Evolutionary conservation across 1,140 invertebrate species (phyloP), one percentile per base, ranked within the genome.

Genomic region (Gerris buenoi): DNA sequence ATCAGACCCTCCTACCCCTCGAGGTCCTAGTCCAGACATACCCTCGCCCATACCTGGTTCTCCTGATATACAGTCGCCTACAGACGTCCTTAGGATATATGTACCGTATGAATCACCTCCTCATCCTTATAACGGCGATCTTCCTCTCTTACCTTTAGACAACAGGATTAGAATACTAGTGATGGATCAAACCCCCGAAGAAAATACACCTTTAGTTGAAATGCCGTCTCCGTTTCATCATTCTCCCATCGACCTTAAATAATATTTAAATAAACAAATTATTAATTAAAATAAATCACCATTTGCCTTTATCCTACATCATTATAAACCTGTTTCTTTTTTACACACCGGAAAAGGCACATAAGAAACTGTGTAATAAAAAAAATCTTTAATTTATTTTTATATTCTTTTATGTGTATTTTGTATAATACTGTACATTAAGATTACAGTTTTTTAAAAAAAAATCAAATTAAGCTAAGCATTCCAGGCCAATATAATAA

Each of bases 41-140:
- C 23, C 84, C 81, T 60, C 82, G 81, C 13, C 58, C 15, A 18
- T 10, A 10, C 33, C 18, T 46, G 5, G 5, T 10, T 46, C 33
- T 18, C 33, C 33, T 46, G 33, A 46, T 18, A 18, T 46, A 5
- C 33, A 5, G 33, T 25, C n/a, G 10, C 27, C 62, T 2, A 59
- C 64, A n/a, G 88, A 89, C 75, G 81, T 88, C 26, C 83, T 90
- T 46, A 79, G 87, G 62, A 89, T 89, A 68, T 88, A 88, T 75
- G 88, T 89, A 46, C 86, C 87, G 5, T 88, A 88, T 73, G 81
- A 63, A 23, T 76, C 57, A 79, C 81, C 15, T 78, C 67, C 15
- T 65, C 67, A 28, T 61, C 62, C 15, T 59, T 67, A 60, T 64
- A 71, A 70, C 33, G 69, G 69, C 33, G 69, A 70, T 25, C 29